Evolutionary conservation across 2,888 invertebrate genomes (phyloP), one percentile per base, ranked within the genome.

Genomic region (Hypomecis atomaria): DNA sequence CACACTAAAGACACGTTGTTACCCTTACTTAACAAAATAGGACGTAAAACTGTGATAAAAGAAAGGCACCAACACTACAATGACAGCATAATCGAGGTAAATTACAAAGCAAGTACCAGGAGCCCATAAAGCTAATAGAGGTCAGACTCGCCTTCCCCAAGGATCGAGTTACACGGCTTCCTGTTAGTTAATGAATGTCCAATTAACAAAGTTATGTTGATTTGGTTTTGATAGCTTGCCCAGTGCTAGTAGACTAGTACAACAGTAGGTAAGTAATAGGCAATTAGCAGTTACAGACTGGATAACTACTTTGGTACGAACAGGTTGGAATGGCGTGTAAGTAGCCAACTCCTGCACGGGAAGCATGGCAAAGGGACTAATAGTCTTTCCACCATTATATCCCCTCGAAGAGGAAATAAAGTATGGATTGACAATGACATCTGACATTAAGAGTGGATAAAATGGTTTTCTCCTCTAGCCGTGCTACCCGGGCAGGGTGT

Each of bases 71-170:
- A 48, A 37, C 49, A 33, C 54, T 59, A 59, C 11, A 33, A 40
- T 40, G 56, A 47, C 50, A 34, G 50, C 36, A 37, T 53, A 62
- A 53, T 45, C 44, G 52, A 50, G 56, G 50, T 52, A 58, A 66
- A 66, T 63, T 62, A 62, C 59, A 54, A 34, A 11, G 23, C 36
- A 52, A 67, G 65, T 72, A 75, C 72, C 57, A 74, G 75, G 72
- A 53, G 45, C 50, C 44, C 71, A 76, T 76, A 72, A 76, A 59
- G 54, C 64, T 73, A 71, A 75, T 74, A 70, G 71, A 59, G 59
- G 67, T 62, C 58, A 59, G 74, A 72, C 71, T 63, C 63, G 71
- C 69, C 67, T 67, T 58, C 73, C 71, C 69, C 8, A 56, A 59
- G 67, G 71, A 58, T 73, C 61, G 62, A 62, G 69, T 71, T 67